These are phyloP conservation scores for Ascidia mentula DNA, from an alignment of 23 tunicate species.

Conservation along the genomic window DNA sequence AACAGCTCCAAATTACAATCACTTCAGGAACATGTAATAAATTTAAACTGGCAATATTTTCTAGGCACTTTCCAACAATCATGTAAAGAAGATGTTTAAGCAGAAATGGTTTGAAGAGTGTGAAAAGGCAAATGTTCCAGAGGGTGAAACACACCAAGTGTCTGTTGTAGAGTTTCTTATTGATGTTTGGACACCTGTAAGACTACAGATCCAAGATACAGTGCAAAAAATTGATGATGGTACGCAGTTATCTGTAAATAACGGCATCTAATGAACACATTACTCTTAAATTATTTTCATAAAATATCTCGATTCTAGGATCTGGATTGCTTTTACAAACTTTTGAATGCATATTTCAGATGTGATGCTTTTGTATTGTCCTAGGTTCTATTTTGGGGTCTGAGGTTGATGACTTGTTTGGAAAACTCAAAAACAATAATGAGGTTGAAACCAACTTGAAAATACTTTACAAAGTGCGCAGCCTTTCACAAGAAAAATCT, in stretches of 20 bases:
- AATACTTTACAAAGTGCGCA: background rate
- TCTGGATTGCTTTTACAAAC: background rate
- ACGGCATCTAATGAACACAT: background rate
- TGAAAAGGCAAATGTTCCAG: background rate
- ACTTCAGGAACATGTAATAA: background rate
- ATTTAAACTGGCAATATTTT: background rate
- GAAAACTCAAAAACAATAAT: background rate
- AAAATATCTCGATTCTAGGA: background rate
- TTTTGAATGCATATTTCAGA: no score
- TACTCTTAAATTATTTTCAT: background rate
- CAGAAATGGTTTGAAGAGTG: background rate
- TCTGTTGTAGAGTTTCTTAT: background rate
- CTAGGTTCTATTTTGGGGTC: background rate
- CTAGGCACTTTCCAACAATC: background rate
- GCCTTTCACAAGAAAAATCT: background rate
- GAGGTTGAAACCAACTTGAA: background rate
- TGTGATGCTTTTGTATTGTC: background rate
- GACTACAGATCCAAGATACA: background rate
- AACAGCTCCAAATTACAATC: background rate
- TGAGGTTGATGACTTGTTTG: background rate
- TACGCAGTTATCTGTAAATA: background rate
- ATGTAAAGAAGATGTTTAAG: background rate
- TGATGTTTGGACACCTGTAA: constrained; percentile 8
- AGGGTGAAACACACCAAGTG: background rate
- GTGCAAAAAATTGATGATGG: constrained; percentile 5